These are phyloP conservation scores for Hypotaenidia okinawae DNA, from an alignment of 2,797 vertebrate genomes.

Conservation along the genomic window DNA sequence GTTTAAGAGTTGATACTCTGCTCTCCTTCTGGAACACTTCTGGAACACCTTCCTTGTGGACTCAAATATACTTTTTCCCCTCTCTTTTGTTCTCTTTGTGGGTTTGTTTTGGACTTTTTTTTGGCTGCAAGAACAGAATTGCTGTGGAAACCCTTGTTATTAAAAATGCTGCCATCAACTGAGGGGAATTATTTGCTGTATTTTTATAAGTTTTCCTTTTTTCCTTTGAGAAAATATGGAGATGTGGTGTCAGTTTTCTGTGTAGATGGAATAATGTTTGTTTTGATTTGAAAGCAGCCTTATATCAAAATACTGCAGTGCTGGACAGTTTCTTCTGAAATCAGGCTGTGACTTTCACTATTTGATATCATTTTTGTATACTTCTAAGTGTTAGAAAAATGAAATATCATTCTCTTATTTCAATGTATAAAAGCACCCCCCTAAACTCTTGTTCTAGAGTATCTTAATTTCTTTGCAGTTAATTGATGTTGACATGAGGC, in stretches of 20 bases:
- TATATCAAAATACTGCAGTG: not conserved
- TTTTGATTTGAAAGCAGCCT: not conserved
- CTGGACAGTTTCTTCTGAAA: not conserved
- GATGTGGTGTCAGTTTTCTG: not conserved
- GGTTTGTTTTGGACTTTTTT: not conserved
- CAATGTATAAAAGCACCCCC: not conserved
- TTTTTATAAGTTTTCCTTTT: not conserved
- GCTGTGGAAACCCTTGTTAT: not conserved
- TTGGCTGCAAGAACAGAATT: not conserved
- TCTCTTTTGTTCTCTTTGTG: not conserved
- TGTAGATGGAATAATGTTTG: not conserved
- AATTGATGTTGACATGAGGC: not conserved
- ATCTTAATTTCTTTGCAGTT: not conserved
- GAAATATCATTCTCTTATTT: not conserved
- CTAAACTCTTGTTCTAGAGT: not conserved
- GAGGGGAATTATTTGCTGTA: not conserved
- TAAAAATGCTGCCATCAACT: not conserved
- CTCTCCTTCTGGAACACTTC: constrained; percentile 5
- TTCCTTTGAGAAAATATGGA: not conserved
- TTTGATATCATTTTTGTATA: not conserved
- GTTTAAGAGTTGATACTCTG: not conserved
- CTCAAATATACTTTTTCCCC: not conserved
- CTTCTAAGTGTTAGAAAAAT: not conserved
- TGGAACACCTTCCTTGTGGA: not conserved
- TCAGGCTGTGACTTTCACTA: not conserved